Percentiles rank a stretch among this genome's conserved stretches.
These are phyloP conservation scores for Iphiclides podalirius DNA, from an alignment of 2,888 invertebrate genomes.

Conservation along the genomic window DNA sequence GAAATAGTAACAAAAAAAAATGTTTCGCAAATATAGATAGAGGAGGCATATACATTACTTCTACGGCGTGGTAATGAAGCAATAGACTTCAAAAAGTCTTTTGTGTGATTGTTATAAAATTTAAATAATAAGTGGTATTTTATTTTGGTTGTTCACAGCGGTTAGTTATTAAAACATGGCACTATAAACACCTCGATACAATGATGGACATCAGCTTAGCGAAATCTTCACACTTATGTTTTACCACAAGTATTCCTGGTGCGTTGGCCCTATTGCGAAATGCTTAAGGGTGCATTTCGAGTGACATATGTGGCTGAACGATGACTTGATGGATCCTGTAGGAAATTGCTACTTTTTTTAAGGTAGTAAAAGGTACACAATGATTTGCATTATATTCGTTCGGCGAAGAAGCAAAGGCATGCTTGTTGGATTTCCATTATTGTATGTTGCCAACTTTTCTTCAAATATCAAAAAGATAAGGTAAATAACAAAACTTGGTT, in stretches of 20 bases:
- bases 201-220: too few species aligned
- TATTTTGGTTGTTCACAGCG: too few species aligned
- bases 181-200: too few species aligned
- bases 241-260: constrained; percentile 43
- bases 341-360: constrained; percentile 70
- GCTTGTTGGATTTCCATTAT: constrained; percentile 20
- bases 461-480: neutral
- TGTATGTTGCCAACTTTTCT: constrained; percentile 16
- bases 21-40: too few species aligned
- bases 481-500: too few species aligned
- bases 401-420: constrained; percentile 32
- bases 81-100: too few species aligned
- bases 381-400: constrained; percentile 63
- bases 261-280: constrained; percentile 51
- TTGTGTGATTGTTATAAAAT: too few species aligned
- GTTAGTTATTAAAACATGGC: too few species aligned
- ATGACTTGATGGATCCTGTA: constrained; percentile 61
- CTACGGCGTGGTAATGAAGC: too few species aligned
- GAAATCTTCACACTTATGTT: constrained; percentile 40
- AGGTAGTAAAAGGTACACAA: constrained; percentile 59
- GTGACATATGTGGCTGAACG: constrained; percentile 66
- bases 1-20: too few species aligned
- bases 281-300: constrained; percentile 52
- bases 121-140: too few species aligned
- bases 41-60: too few species aligned